Percentiles rank a stretch among this genome's conserved stretches.
These are phyloP conservation scores for Rhincodon typus DNA, from an alignment of 2,797 vertebrate genomes.

Conservation along the genomic window DNA sequence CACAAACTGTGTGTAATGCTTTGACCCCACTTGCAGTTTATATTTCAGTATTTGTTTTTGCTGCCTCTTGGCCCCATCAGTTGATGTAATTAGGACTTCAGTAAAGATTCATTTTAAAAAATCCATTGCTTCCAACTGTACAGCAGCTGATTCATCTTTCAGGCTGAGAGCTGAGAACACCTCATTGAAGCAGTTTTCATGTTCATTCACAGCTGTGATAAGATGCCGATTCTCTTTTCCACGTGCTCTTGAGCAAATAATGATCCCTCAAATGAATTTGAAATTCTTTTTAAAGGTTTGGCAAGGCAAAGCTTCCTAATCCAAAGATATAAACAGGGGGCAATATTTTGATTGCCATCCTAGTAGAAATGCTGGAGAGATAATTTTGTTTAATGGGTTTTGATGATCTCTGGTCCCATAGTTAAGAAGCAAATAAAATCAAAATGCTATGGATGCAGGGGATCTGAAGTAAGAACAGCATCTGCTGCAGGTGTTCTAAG, in stretches of 20 bases:
- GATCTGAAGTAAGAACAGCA: too few species aligned
- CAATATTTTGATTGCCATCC: neutral
- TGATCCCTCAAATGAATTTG: neutral
- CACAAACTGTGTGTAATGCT: neutral
- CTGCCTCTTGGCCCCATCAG: neutral
- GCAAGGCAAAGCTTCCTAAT: neutral
- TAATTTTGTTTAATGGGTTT: neutral
- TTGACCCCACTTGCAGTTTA: neutral
- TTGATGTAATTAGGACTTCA: conserved; percentile 6
- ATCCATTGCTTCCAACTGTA: neutral
- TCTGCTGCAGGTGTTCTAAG: too few species aligned
- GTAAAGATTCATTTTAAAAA: neutral
- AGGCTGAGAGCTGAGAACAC: neutral
- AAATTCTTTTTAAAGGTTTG: neutral
- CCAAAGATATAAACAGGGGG: neutral
- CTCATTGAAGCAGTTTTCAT: neutral
- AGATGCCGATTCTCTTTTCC: neutral
- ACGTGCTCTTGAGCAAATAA: neutral
- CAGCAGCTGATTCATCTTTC: neutral
- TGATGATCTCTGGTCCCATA: neutral
- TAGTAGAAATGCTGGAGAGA: neutral
- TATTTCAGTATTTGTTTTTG: neutral
- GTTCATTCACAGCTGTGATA: neutral
- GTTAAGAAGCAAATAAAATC: too few species aligned
- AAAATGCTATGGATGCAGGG: too few species aligned